Evolutionary conservation across 2,888 invertebrate genomes (phyloP).

Genomic region (Neoitamus cyanurus): DNA sequence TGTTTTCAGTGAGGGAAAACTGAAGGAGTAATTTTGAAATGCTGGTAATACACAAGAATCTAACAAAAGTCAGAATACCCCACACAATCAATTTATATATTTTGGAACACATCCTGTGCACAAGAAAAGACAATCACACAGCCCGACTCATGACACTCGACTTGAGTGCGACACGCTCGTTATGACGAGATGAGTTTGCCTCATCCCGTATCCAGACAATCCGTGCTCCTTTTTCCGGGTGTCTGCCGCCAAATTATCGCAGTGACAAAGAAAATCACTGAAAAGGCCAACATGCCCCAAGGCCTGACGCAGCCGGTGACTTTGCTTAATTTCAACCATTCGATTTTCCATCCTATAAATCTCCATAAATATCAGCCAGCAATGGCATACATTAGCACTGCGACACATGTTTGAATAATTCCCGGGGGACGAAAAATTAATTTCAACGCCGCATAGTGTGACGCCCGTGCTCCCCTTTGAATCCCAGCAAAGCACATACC

Average conservation of each 20-base stretch:
- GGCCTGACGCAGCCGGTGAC: background rate
- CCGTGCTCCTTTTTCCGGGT: background rate
- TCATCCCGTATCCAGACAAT: background rate
- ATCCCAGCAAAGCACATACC: background rate
- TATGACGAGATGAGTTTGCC: background rate
- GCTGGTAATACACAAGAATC: too few species aligned
- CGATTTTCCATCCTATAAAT: conserved; percentile 45
- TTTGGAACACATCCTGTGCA: background rate
- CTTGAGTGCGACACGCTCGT: background rate
- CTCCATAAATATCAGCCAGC: conserved; percentile 43
- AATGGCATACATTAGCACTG: conserved; percentile 22
- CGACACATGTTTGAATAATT: conserved; percentile 46
- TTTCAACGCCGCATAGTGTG: background rate
- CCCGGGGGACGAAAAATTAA: conserved; percentile 35
- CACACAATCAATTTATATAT: background rate
- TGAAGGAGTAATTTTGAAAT: too few species aligned
- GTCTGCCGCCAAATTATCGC: background rate
- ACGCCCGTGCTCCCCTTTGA: background rate
- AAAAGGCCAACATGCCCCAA: background rate
- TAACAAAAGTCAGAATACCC: too few species aligned
- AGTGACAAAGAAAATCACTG: background rate
- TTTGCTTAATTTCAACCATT: conserved; percentile 30
- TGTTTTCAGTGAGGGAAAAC: too few species aligned
- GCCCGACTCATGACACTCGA: background rate
- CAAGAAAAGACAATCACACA: background rate